A percentile compares a stretch with the other conserved stretches of the same genome.
phyloP scores from a whole-genome alignment of 2,797 vertebrate genomes.

The Adelosebastes latens region DNA sequence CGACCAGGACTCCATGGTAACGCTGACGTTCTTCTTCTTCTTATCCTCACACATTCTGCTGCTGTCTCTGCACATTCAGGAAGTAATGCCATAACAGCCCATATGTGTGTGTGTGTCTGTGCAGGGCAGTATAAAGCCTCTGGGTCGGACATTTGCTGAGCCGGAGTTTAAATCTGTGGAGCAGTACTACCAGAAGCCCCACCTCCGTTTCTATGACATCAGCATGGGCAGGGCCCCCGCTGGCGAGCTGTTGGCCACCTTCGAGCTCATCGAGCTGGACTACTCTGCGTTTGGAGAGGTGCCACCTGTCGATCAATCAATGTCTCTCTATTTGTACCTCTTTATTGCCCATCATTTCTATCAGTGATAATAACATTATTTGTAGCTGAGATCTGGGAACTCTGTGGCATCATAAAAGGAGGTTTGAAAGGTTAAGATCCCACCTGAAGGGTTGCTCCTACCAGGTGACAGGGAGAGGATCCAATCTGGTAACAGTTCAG shows the following conservation, averaged over 20 bases:
- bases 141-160: conserved; percentile 88
- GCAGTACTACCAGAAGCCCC: conserved; percentile 84
- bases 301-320: conserved; percentile 27
- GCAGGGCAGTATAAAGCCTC: conserved; percentile 84
- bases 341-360: neutral
- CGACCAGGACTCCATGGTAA: conserved; percentile 90
- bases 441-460: neutral
- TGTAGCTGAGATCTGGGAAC: neutral
- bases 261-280: conserved; percentile 94
- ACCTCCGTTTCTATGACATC: conserved; percentile 89
- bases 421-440: neutral
- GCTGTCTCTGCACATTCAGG: neutral
- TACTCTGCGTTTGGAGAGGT: conserved; percentile 91
- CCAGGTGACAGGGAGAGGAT: neutral
- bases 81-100: neutral
- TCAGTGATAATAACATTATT: neutral
- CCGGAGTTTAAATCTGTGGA: conserved; percentile 89
- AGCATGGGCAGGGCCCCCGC: conserved; percentile 84
- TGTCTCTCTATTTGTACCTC: neutral
- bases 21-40: neutral
- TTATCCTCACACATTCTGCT: neutral
- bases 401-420: neutral
- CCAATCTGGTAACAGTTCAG: neutral
- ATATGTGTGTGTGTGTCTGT: neutral
- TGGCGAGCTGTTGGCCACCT: conserved; percentile 90